phyloP scores from a whole-genome alignment of 2,113 vertebrate genomes.

The Colaptes auratus region DNA sequence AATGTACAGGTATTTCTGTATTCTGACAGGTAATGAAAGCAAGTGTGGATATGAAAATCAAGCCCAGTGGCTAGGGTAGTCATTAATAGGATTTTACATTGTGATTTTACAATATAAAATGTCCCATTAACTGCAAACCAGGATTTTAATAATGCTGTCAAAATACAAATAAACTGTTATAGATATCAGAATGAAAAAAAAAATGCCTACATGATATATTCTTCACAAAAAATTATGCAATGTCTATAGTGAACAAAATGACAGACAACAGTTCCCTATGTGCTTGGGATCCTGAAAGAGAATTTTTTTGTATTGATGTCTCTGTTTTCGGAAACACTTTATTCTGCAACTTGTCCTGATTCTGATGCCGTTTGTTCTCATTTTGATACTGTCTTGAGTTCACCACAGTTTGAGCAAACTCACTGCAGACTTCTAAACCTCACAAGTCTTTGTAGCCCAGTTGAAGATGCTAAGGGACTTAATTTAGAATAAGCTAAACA shows the following conservation, averaged over 20 bases:
- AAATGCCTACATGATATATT: neutral
- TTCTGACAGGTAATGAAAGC: neutral
- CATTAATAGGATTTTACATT: neutral
- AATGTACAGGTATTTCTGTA: neutral
- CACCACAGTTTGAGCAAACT: neutral
- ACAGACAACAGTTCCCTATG: neutral
- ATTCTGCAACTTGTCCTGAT: neutral
- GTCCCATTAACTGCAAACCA: neutral
- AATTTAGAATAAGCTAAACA: neutral
- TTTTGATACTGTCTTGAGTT: neutral
- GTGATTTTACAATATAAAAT: neutral
- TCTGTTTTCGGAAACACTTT: neutral
- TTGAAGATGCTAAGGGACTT: neutral
- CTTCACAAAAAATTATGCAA: neutral
- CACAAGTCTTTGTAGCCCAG: neutral
- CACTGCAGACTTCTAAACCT: neutral
- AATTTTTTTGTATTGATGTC: neutral
- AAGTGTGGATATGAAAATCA: neutral
- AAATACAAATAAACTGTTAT: neutral
- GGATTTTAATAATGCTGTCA: neutral
- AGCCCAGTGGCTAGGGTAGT: neutral
- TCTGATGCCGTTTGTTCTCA: neutral
- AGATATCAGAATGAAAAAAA: neutral
- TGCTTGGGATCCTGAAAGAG: neutral
- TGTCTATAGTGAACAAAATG: neutral